These are phyloP conservation scores for Naja naja DNA, from an alignment of 2,113 vertebrate genomes.

Conservation along the genomic window DNA sequence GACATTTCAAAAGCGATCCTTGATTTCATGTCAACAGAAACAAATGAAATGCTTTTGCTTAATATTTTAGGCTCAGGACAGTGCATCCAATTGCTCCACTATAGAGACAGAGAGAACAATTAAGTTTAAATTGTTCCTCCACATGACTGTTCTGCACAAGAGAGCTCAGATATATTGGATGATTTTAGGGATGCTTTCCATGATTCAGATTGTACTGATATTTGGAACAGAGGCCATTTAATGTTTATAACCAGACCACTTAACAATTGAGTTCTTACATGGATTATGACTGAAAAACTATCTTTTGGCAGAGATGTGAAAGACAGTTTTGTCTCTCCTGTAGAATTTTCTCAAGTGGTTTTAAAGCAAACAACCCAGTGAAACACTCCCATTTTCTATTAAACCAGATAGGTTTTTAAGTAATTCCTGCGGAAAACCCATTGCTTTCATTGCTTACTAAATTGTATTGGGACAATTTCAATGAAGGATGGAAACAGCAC, in stretches of 20 bases:
- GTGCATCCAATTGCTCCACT: background rate
- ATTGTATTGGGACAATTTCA: background rate
- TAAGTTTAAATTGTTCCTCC: background rate
- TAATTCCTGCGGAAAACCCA: conserved; percentile 9
- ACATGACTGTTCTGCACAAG: background rate
- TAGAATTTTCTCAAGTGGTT: conserved; percentile 1
- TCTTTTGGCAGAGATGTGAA: background rate
- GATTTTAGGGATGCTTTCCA: accelerated
- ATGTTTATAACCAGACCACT: background rate
- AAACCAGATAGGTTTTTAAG: background rate
- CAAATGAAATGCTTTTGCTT: background rate
- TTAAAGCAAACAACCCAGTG: background rate
- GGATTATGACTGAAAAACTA: background rate
- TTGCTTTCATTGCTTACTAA: background rate
- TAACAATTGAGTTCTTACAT: background rate
- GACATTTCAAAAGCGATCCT: background rate
- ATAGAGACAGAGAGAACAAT: too few species aligned
- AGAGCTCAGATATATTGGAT: background rate
- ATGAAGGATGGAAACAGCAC: background rate
- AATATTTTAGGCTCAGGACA: background rate
- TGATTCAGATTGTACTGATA: background rate
- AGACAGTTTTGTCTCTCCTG: background rate
- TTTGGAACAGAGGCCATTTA: background rate
- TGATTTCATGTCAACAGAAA: conserved; percentile 5
- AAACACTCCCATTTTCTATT: background rate